Conservation (phyloP, 1,140 invertebrate species). For the Cheumatopsyche charites region DNA sequence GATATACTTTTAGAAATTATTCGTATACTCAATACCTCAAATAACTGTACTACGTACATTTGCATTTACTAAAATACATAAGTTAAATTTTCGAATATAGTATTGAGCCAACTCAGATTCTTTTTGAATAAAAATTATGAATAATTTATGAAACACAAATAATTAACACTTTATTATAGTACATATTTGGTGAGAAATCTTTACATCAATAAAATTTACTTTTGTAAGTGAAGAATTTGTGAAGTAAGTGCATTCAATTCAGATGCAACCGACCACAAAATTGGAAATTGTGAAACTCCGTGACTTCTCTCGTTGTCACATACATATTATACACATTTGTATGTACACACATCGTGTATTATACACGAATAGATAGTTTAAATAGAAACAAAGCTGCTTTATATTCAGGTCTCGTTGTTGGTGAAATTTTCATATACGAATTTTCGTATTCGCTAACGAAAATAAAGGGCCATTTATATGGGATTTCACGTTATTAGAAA, state of each 20-base stretch:
- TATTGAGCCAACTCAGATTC: too few relatives aligned
- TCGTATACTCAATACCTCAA: too few relatives aligned
- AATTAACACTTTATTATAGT: background rate
- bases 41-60: too few relatives aligned
- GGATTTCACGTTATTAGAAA: too few relatives aligned
- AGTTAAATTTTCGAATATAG: too few relatives aligned
- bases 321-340: background rate
- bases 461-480: background rate
- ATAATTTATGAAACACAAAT: too few relatives aligned
- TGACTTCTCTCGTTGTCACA: conserved; percentile 25
- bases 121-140: too few relatives aligned
- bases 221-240: conserved; percentile 27
- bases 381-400: background rate
- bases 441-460: background rate
- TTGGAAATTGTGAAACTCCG: conserved; percentile 29
- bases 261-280: conserved; percentile 26
- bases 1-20: too few relatives aligned
- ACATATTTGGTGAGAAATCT: background rate
- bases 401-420: conserved; percentile 6
- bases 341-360: background rate
- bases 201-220: conserved; percentile 8
- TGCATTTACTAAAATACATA: too few relatives aligned
- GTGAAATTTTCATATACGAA: conserved; percentile 1
- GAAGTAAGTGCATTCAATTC: conserved; percentile 31
- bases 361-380: background rate